phyloP scores from a whole-genome alignment of 1,140 invertebrate genomes.

The Apis cerana region DNA sequence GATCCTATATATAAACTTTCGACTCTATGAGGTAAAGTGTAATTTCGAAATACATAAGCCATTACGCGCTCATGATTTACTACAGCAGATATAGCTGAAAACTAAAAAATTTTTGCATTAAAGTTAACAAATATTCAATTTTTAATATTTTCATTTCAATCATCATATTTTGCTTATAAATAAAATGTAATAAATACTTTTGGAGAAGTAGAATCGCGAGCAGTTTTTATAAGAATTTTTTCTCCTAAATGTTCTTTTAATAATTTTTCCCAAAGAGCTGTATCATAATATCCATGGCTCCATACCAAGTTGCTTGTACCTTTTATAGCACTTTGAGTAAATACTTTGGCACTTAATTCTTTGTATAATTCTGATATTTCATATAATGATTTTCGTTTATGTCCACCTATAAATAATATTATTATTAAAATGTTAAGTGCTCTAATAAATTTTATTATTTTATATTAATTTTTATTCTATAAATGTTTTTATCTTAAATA shows the following conservation, averaged over 20 bases:
- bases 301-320: conserved; percentile 91
- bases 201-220: conserved; percentile 83
- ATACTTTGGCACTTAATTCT: conserved; percentile 86
- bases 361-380: conserved; percentile 87
- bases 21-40: conserved; percentile 88
- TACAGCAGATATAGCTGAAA: conserved; percentile 90
- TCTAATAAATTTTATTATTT: not conserved
- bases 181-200: conserved; percentile 80
- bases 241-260: conserved; percentile 88
- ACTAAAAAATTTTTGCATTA: conserved; percentile 76
- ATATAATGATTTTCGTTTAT: conserved; percentile 83
- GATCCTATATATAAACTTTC: conserved; percentile 91
- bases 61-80: conserved; percentile 90
- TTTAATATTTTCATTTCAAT: not conserved
- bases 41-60: conserved; percentile 96
- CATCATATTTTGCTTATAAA: not conserved
- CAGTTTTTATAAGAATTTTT: conserved; percentile 85
- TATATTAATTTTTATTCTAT: not conserved
- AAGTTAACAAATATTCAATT: not conserved
- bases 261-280: conserved; percentile 91
- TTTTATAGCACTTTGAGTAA: conserved; percentile 86
- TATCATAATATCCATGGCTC: conserved; percentile 96
- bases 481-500: not conserved
- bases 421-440: conserved; percentile 8
- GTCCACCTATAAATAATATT: conserved; percentile 77